Base-by-base conservation (phyloP, 2,888 invertebrate species). In the Diadegma fenestrale region DNA sequence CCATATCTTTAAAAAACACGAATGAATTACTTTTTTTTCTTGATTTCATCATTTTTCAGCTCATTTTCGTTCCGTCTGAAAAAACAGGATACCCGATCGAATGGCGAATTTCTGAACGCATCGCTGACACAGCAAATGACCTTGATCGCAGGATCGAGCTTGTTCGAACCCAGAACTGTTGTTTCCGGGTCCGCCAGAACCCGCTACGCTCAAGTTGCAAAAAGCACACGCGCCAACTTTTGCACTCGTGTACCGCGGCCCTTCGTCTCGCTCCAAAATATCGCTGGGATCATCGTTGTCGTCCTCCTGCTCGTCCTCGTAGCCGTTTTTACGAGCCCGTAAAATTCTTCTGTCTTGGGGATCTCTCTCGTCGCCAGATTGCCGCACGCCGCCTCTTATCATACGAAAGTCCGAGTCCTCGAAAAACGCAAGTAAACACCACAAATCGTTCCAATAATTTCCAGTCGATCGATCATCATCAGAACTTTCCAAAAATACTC, bases 41-140 rank as follows among this genome's bases (percentile, higher is more conserved):
- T 0, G 1, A 8, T 22, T 19, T 71, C 61, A 54, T 37, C 19
- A 37, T 69, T 63, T 81, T 45, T 22, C 12, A 30, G 58, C 41
- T n/a, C 4, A 26, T 51, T 19, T 51, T 19, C 8, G 10, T 51
- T 1, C 7, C 0, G 51, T 30, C 33, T 19, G 7, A 51, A 19
- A 17, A 51, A 26, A 6, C 14, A 26, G n/a, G 17, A 66, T 85
- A 92, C 93, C 92, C 88, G 92, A 89, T 86, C 88, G 89, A 72
- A 91, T 87, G 1, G 90, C 87, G 63, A 90, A 90, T 68, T 89
- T 87, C 71, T 89, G 89, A 37, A 91, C 88, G 78, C 93, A 93
- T 43, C 89, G 89, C 64, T 90, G 89, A 78, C 93, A 93, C n/a
- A 93, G 77, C 5, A 90, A 76, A 71, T 92, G 92, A 22, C 89